Conservation (phyloP, 2,797 vertebrate species). For the Cyclura pinguis region DNA sequence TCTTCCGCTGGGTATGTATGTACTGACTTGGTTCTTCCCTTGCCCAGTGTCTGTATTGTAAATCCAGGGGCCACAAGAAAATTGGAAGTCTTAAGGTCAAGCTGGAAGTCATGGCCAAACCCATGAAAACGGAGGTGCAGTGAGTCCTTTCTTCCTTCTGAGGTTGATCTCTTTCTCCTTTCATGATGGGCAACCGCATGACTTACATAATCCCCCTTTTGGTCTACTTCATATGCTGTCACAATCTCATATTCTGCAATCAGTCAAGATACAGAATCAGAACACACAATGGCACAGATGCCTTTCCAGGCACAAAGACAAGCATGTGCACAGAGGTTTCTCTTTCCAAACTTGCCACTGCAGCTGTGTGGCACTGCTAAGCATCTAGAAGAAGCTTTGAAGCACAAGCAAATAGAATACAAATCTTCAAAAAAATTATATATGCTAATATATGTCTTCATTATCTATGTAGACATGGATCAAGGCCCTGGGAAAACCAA, state of each 20-base stretch:
- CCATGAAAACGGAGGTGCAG: slow-evolving; percentile 86
- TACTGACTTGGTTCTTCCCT: slow-evolving; percentile 81
- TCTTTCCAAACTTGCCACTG: neutral
- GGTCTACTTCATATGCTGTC: slow-evolving; percentile 87
- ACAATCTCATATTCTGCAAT: slow-evolving; percentile 89
- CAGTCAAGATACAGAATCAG: slow-evolving; percentile 1
- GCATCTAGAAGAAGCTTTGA: neutral
- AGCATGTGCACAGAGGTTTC: neutral
- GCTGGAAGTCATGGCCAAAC: slow-evolving; percentile 86
- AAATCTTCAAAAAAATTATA: neutral
- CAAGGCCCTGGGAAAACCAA: neutral
- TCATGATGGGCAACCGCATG: slow-evolving; percentile 84
- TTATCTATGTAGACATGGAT: neutral
- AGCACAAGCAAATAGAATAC: neutral
- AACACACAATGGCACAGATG: too few species aligned
- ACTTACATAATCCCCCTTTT: slow-evolving; percentile 83
- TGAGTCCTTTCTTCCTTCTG: slow-evolving; percentile 30
- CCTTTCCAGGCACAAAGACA: neutral
- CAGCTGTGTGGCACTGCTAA: too few species aligned
- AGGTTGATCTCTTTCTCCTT: slow-evolving; percentile 74
- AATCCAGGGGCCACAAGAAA: slow-evolving; percentile 87
- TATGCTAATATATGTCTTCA: neutral
- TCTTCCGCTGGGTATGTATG: slow-evolving; percentile 79
- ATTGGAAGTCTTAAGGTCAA: slow-evolving; percentile 83
- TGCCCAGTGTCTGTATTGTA: slow-evolving; percentile 85